Conservation (phyloP, 37 sponge, comb jelly and placozoan genomes). For the Eunapius fragilis region DNA sequence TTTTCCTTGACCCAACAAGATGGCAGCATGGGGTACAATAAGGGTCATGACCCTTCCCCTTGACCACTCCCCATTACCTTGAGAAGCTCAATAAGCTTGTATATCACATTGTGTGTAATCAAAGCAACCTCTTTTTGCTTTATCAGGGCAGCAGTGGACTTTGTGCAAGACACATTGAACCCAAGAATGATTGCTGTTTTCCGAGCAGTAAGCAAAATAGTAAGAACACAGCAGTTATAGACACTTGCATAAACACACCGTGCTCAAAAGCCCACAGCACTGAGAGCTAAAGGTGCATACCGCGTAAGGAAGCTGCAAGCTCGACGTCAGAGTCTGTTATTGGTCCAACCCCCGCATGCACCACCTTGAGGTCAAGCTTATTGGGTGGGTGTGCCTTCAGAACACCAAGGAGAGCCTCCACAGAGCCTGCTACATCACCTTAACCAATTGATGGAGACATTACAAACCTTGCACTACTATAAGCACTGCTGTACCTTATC, state of each 20-base stretch:
- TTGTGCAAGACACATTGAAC: conserved; percentile 53
- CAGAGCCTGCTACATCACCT: conserved; percentile 80
- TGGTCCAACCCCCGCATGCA: conserved; percentile 71
- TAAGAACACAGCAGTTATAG: too few relatives aligned
- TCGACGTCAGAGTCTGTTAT: conserved; percentile 75
- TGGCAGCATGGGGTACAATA: not conserved
- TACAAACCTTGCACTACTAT: too few relatives aligned
- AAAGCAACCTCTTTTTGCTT: conserved; percentile 34
- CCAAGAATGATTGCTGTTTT: conserved; percentile 60
- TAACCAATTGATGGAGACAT: not conserved
- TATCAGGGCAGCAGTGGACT: conserved; percentile 26
- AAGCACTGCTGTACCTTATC: too few relatives aligned
- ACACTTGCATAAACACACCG: too few relatives aligned
- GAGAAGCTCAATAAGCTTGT: conserved; percentile 70
- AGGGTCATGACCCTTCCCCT: too few relatives aligned
- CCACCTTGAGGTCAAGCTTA: conserved; percentile 51
- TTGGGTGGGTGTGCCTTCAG: conserved; percentile 49
- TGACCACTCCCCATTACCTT: conserved; percentile 45
- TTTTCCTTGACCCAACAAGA: conserved; percentile 34
- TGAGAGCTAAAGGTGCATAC: conserved; percentile 44
- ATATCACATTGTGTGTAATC: conserved; percentile 70
- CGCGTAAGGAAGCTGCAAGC: conserved; percentile 50
- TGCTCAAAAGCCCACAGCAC: not conserved
- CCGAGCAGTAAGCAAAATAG: not conserved
- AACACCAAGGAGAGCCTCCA: conserved; percentile 52